Conservation (phyloP, 2,113 vertebrate species). For the Atrichornis clamosus region DNA sequence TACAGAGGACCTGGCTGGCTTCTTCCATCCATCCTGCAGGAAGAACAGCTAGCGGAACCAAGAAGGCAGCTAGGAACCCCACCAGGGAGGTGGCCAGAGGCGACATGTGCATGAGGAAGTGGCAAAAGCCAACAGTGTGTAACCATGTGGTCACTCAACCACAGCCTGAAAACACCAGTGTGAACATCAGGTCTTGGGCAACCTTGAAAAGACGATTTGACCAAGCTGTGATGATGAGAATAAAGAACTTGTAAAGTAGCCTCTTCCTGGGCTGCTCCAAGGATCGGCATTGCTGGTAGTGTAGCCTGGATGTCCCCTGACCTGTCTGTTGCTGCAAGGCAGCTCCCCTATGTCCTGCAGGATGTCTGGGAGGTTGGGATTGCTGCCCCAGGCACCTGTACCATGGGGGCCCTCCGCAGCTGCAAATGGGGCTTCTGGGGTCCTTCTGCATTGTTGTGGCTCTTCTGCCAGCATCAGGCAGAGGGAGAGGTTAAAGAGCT, state of each 20-base stretch:
- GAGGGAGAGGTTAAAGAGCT: neutral
- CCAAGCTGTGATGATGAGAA: neutral
- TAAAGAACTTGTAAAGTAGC: neutral
- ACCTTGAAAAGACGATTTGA: neutral
- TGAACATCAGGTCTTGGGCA: neutral
- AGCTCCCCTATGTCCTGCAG: accelerated
- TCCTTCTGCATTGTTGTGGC: neutral
- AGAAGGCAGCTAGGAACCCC: neutral
- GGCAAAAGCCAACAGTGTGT: neutral
- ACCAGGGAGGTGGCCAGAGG: neutral
- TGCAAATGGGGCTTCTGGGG: neutral
- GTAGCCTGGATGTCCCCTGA: neutral
- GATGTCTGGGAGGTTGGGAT: neutral
- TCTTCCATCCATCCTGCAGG: neutral
- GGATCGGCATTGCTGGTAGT: neutral
- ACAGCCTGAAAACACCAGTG: neutral
- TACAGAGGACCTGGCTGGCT: neutral
- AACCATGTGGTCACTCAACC: neutral
- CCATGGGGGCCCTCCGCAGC: neutral
- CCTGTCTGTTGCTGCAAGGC: neutral
- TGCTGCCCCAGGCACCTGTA: neutral
- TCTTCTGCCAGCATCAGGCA: neutral
- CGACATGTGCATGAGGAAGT: neutral
- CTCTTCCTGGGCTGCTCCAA: neutral
- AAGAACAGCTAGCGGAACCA: neutral